A percentile compares a stretch with the other conserved stretches of the same genome.
phyloP scores from a whole-genome alignment of 1,140 invertebrate species.

The Bombyx mandarina region DNA sequence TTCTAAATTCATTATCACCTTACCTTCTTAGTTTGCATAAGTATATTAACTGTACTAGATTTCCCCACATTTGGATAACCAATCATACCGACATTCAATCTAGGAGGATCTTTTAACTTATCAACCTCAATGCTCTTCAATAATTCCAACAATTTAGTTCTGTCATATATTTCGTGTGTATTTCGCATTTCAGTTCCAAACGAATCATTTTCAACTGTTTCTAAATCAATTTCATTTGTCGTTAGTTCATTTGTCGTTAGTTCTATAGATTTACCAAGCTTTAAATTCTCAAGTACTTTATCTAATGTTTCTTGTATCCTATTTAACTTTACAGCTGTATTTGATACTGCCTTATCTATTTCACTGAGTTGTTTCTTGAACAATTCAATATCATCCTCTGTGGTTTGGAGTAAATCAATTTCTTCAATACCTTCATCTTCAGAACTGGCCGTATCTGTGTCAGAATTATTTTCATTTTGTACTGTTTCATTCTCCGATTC shows the following conservation, averaged over 20 bases:
- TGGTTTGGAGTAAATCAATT: slow-evolving; percentile 40
- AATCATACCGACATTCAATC: slow-evolving; percentile 91
- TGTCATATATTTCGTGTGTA: slow-evolving; percentile 70
- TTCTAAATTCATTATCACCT: slow-evolving; percentile 7
- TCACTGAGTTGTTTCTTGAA: slow-evolving; percentile 51
- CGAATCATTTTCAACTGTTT: slow-evolving; percentile 6
- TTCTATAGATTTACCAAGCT: slow-evolving; percentile 44
- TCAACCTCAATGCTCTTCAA: slow-evolving; percentile 78
- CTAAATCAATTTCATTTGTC: slow-evolving; percentile 2
- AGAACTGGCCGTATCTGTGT: slow-evolving; percentile 11
- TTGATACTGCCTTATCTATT: slow-evolving; percentile 52
- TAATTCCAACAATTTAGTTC: slow-evolving; percentile 76
- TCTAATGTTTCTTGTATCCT: slow-evolving; percentile 64
- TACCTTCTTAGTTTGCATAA: slow-evolving; percentile 91
- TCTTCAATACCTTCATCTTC: slow-evolving; percentile 21
- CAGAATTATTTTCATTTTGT: slow-evolving; percentile 21
- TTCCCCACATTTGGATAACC: slow-evolving; percentile 99
- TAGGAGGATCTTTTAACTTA: slow-evolving; percentile 72
- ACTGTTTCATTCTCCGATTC: slow-evolving; percentile 31
- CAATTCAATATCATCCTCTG: slow-evolving; percentile 58
- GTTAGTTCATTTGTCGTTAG: slow-evolving; percentile 15
- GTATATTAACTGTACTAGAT: slow-evolving; percentile 97
- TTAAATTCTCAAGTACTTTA: slow-evolving; percentile 55
- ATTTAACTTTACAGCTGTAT: slow-evolving; percentile 66
- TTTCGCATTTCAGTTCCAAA: slow-evolving; percentile 26